A percentile compares a stretch with the other conserved stretches of the same genome.
These are phyloP conservation scores for Atta cephalotes DNA, from an alignment of 1,140 invertebrate species.

Conservation along the genomic window DNA sequence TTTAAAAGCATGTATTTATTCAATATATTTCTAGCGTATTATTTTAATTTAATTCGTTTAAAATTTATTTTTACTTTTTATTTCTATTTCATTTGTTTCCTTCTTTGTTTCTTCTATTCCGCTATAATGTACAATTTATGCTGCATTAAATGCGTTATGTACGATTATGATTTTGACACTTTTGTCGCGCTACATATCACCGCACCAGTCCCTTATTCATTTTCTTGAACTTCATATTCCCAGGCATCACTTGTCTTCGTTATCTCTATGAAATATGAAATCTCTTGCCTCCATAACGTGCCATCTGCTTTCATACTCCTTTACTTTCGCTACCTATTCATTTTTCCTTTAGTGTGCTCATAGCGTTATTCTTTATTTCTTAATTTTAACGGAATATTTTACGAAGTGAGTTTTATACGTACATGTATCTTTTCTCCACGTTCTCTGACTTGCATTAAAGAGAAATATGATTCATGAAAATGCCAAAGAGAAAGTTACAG, in stretches of 20 bases:
- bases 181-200: slow-evolving; percentile 59
- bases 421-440: not conserved
- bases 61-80: not conserved
- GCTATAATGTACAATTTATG: not conserved
- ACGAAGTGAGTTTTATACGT: not conserved
- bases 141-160: slow-evolving; percentile 11
- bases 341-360: slow-evolving; percentile 19
- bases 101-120: not conserved
- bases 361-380: slow-evolving; percentile 2
- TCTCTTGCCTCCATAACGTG: slow-evolving; percentile 48
- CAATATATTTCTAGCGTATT: not conserved
- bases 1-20: too few species aligned
- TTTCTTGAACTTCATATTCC: slow-evolving; percentile 50
- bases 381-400: slow-evolving; percentile 35
- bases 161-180: slow-evolving; percentile 29
- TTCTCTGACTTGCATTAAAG: not conserved
- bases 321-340: slow-evolving; percentile 37
- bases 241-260: slow-evolving; percentile 57
- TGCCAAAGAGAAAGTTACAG: not conserved
- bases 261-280: slow-evolving; percentile 53
- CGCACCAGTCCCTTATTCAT: slow-evolving; percentile 52
- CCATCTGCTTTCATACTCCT: slow-evolving; percentile 58
- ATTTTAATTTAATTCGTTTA: not conserved
- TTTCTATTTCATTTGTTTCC: not conserved
- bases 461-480: not conserved